A percentile compares a stretch with the other conserved stretches of the same genome.
Conservation (phyloP, 2,113 vertebrate species). For the Passer domesticus region DNA sequence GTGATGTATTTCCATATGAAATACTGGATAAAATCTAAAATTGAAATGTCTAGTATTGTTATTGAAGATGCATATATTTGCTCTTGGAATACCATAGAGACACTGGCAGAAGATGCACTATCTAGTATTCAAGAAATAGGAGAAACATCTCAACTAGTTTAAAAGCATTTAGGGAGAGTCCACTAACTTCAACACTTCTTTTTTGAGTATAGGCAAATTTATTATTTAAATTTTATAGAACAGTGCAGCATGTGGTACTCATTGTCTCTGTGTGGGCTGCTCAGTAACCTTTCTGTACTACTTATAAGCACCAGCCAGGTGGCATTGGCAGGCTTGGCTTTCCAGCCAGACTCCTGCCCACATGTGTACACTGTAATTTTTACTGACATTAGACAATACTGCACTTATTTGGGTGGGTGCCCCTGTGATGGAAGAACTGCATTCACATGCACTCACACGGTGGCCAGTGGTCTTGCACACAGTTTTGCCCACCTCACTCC, state of each 20-base stretch:
- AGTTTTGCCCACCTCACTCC: background rate
- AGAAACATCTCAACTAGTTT: slow-evolving; percentile 6
- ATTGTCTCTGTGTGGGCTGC: slow-evolving; percentile 9
- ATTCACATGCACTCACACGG: background rate
- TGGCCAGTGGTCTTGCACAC: background rate
- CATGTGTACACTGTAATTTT: background rate
- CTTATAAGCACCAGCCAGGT: background rate
- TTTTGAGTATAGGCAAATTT: background rate
- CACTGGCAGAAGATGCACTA: background rate
- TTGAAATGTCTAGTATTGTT: background rate
- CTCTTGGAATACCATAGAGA: background rate
- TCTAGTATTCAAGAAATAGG: background rate
- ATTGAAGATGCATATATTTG: background rate
- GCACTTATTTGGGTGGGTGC: background rate
- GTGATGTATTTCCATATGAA: background rate
- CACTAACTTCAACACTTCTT: background rate
- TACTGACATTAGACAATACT: background rate
- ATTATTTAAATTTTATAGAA: slow-evolving; percentile 26
- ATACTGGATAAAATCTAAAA: background rate
- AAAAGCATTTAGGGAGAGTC: background rate
- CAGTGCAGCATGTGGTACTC: background rate
- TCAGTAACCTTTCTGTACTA: background rate
- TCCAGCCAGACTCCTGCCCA: background rate
- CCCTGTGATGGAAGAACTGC: background rate
- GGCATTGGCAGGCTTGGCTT: background rate